Conservation (phyloP, 2,888 invertebrate species). For the Synanthedon tipuliformis region DNA sequence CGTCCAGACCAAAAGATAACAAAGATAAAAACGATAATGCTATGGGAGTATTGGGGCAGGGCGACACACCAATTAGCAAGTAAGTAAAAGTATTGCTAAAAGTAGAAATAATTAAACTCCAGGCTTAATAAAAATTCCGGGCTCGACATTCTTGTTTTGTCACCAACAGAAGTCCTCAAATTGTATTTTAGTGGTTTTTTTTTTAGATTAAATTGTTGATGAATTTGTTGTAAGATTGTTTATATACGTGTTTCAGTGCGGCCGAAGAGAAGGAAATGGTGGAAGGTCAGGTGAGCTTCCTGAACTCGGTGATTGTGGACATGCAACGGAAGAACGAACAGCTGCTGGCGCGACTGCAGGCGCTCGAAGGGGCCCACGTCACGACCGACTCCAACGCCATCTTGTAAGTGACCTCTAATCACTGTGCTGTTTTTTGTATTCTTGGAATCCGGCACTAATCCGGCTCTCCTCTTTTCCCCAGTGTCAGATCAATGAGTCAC, state of each 20-base stretch:
- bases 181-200: too few species aligned
- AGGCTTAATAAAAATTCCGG: too few species aligned
- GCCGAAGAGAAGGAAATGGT: conserved; percentile 73
- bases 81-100: not conserved
- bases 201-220: too few species aligned
- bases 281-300: conserved; percentile 85
- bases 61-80: conserved; percentile 36
- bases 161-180: too few species aligned
- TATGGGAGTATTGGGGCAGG: conserved; percentile 41
- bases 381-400: conserved; percentile 30
- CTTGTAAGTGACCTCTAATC: conserved; percentile 23
- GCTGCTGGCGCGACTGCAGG: conserved; percentile 81
- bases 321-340: conserved; percentile 94
- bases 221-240: not conserved
- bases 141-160: too few species aligned
- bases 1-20: conserved; percentile 27
- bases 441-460: too few species aligned
- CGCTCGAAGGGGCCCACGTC: conserved; percentile 75
- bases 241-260: conserved; percentile 5
- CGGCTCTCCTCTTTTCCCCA: too few species aligned
- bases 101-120: too few species aligned
- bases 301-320: conserved; percentile 96
- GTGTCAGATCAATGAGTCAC: too few species aligned
- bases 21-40: conserved; percentile 53
- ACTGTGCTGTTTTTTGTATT: too few species aligned